Percentiles rank a stretch among this genome's conserved stretches.
Conservation (phyloP, 2,113 vertebrate genomes). For the Misgurnus anguillicaudatus region DNA sequence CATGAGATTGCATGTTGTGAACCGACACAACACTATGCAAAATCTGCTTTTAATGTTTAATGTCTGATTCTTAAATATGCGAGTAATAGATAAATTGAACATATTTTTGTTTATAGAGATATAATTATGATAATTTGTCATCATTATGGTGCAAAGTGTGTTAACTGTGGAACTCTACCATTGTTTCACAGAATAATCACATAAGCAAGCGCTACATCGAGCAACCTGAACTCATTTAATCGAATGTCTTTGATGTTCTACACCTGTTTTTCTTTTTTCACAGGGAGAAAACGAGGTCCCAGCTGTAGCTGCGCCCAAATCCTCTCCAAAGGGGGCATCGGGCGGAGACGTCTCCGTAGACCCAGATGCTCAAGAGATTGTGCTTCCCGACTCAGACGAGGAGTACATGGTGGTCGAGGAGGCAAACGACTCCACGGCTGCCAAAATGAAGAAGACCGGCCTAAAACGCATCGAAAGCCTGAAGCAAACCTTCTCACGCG, state of each 20-base stretch:
- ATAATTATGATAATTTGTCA: too few species aligned
- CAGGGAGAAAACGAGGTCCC: conserved; percentile 89
- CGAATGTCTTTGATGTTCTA: background rate
- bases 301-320: conserved; percentile 74
- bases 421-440: conserved; percentile 72
- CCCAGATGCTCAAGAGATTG: conserved; percentile 75
- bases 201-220: too few species aligned
- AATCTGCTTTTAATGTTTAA: too few species aligned
- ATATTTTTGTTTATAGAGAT: too few species aligned
- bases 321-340: conserved; percentile 49
- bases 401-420: conserved; percentile 93
- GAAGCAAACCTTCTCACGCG: conserved; percentile 92
- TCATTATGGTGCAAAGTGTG: too few species aligned
- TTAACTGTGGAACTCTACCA: too few species aligned
- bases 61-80: too few species aligned
- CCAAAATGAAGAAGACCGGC: conserved; percentile 86
- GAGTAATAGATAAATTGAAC: too few species aligned
- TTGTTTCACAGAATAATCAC: too few species aligned
- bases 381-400: conserved; percentile 89
- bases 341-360: conserved; percentile 68
- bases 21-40: too few species aligned
- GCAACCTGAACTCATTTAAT: background rate
- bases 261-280: conserved; percentile 42
- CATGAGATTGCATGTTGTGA: too few species aligned
- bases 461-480: conserved; percentile 92